Percentiles rank a stretch among this genome's conserved stretches.
Evolutionary conservation across 1,140 invertebrate genomes (phyloP).

Genomic region (Probaryconus sp.): DNA sequence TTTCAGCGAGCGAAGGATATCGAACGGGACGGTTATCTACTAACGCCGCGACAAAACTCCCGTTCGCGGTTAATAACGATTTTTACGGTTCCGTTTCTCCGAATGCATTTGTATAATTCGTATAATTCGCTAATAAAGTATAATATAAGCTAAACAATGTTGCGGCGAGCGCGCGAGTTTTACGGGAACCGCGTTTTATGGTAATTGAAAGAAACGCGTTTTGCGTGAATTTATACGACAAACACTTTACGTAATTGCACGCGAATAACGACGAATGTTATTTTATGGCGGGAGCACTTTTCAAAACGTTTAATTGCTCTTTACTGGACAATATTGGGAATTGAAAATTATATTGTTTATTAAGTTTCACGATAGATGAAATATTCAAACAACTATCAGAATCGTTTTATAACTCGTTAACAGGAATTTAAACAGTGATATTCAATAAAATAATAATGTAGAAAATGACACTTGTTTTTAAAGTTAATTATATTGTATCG

Average conservation of each 20-base stretch:
- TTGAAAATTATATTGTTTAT: background rate
- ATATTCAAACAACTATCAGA: too few species aligned
- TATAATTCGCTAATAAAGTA: constrained; percentile 39
- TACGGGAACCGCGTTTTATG: constrained; percentile 41
- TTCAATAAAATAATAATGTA: too few species aligned
- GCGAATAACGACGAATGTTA: constrained; percentile 14
- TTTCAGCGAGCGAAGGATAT: constrained; percentile 20
- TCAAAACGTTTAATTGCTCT: background rate
- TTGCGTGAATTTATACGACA: constrained; percentile 41
- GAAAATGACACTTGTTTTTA: too few species aligned
- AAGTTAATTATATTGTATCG: too few species aligned
- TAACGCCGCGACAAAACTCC: background rate
- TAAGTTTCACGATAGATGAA: too few species aligned
- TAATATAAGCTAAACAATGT: constrained; percentile 19
- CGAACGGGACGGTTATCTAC: background rate
- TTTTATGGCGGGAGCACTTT: constrained; percentile 3
- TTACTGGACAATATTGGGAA: background rate
- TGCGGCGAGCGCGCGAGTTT: constrained; percentile 16
- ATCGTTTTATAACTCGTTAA: too few species aligned
- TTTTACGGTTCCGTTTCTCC: background rate
- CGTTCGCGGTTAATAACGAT: constrained; percentile 3
- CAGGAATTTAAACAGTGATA: too few species aligned
- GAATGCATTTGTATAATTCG: constrained; percentile 29
- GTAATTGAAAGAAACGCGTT: constrained; percentile 44
- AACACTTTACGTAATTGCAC: constrained; percentile 37